These are phyloP conservation scores for Cliona cf. orientalis DNA, from an alignment of 37 sponge, comb jelly and placozoan species.

Conservation along the genomic window DNA sequence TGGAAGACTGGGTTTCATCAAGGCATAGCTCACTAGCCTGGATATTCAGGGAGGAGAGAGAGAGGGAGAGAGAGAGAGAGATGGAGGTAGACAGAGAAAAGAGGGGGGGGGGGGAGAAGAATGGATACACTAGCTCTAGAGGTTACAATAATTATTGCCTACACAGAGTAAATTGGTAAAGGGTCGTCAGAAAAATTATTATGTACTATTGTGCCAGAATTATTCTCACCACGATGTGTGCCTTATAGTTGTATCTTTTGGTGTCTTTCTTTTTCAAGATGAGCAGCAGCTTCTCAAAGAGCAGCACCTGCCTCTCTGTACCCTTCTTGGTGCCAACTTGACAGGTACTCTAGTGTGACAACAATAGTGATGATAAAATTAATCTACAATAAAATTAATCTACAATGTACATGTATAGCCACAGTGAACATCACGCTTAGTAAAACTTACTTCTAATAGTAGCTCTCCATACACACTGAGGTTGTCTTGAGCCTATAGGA, in stretches of 20 bases:
- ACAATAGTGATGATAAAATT: too few relatives aligned
- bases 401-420: too few relatives aligned
- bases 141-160: not conserved
- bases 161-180: too few relatives aligned
- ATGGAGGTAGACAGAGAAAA: not conserved
- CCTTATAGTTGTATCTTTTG: conserved; percentile 67
- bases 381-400: too few relatives aligned
- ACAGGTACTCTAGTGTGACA: conserved; percentile 6
- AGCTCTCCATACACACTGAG: conserved; percentile 68
- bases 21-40: conserved; percentile 15
- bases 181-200: too few relatives aligned
- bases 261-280: conserved; percentile 67
- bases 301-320: conserved; percentile 37
- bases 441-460: conserved; percentile 43
- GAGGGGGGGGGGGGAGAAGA: conserved; percentile 3
- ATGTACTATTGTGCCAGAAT: too few relatives aligned
- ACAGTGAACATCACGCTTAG: too few relatives aligned
- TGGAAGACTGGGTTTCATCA: not conserved
- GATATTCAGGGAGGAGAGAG: not conserved
- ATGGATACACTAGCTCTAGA: not conserved
- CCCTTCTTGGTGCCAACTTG: conserved; percentile 51
- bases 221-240: conserved; percentile 63
- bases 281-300: conserved; percentile 73
- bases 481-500: conserved; percentile 15
- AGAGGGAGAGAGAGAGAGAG: not conserved